Percentiles rank a stretch among this genome's conserved stretches.
phyloP scores from a whole-genome alignment of 2,113 vertebrate species.

The Cebus imitator region DNA sequence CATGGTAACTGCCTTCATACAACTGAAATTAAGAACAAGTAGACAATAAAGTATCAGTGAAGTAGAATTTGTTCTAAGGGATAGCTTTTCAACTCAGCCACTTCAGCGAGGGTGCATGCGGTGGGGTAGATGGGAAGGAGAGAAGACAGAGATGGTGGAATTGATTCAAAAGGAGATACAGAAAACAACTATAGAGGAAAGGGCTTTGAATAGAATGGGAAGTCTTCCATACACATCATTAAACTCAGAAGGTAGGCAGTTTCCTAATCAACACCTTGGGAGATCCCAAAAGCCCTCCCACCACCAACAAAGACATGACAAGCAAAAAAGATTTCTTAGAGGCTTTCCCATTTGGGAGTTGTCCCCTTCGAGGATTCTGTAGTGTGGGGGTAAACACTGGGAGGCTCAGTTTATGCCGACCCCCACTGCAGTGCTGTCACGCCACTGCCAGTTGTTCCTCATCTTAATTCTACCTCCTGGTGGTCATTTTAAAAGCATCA shows the following conservation, averaged over 20 bases:
- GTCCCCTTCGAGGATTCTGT: not conserved
- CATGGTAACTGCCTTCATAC: not conserved
- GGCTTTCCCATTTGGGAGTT: not conserved
- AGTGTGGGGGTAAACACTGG: not conserved
- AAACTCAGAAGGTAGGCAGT: not conserved
- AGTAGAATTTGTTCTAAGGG: not conserved
- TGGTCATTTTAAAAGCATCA: not conserved
- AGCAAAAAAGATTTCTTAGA: not conserved
- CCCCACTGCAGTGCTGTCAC: fast-evolving
- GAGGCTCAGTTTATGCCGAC: no score
- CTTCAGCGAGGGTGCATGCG: not conserved
- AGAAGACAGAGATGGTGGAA: not conserved
- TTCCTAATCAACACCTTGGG: not conserved
- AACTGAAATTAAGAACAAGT: not conserved
- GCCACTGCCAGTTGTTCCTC: not conserved
- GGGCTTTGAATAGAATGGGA: not conserved
- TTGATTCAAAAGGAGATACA: not conserved
- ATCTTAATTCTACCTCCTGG: not conserved
- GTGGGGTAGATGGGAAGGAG: not conserved
- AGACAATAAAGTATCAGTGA: not conserved
- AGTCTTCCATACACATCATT: not conserved
- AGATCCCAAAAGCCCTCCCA: not conserved
- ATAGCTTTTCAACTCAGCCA: not conserved
- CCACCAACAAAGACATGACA: not conserved
- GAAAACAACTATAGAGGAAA: not conserved